Evolutionary conservation across 2,797 vertebrate species (phyloP), one percentile per base, ranked within the genome.

Genomic region (Rhyacichthys aspro): DNA sequence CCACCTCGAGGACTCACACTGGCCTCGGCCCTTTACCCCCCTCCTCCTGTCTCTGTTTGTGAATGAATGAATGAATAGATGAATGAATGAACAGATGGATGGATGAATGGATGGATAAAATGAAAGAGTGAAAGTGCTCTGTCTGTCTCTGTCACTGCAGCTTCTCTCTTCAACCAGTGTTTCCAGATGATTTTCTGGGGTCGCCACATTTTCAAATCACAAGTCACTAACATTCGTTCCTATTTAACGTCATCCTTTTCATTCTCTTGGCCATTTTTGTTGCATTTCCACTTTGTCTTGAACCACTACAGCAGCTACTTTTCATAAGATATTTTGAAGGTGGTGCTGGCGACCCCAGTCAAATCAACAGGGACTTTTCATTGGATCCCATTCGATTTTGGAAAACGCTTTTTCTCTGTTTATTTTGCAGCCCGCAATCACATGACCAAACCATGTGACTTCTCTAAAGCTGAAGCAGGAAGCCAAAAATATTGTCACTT

Each of bases 1-100:
- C 79, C 81, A 80, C 70, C 63, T 67, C 70, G 72, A 71, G 80
- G 74, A 67, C 65, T 39, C 44, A 71, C 71, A 46, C 34, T 39
- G 7, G 23, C 16, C 59, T 23, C 46, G 11, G 11, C 11, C 15
- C 34, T 16, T 14, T 16, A 32, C 16, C 11, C 23, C 18, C 11
- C 36, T 54, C 44, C 46, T 39, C 18, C 49, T 16, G 42, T 45
- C 59, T 18, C 63, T 44, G 41, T 57, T 61, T 66, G 16, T 66
- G 62, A 67, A 60, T 46, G 72, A 63, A 62, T 73, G 68, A 60
- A 28, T 55, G n/a, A n/a, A n/a, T n/a, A n/a, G n/a, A n/a, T n/a
- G n/a, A n/a, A n/a, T n/a, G n/a, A n/a, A n/a, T n/a, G n/a, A n/a
- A n/a, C n/a, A n/a, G n/a, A n/a, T n/a, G n/a, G n/a, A n/a, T n/a